Conservation (phyloP, 2,113 vertebrate genomes). For the Microcebus murinus region DNA sequence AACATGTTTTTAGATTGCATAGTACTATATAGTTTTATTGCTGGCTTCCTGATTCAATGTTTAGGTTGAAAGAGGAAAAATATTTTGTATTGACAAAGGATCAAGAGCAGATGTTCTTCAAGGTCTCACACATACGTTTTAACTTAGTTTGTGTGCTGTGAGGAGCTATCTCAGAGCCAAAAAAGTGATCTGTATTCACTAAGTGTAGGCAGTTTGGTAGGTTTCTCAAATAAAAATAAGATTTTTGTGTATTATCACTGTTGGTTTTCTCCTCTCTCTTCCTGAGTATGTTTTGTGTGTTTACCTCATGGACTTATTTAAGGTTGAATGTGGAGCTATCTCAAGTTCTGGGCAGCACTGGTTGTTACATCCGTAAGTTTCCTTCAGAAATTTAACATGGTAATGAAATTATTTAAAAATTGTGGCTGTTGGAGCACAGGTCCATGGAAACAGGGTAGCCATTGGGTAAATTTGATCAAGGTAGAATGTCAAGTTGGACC, state of each 20-base stretch:
- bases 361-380: not conserved
- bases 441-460: not conserved
- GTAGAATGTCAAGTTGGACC: not conserved
- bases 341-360: not conserved
- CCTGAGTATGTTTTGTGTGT: conserved; percentile 47
- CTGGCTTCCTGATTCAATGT: conserved; percentile 73
- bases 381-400: not conserved
- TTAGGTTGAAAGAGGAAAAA: conserved; percentile 79
- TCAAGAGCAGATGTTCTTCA: conserved; percentile 85
- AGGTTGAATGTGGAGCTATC: not conserved
- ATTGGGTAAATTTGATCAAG: not conserved
- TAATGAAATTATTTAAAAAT: not conserved
- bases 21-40: conserved; percentile 48
- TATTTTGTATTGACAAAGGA: conserved; percentile 84
- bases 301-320: not conserved
- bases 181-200: conserved; percentile 80
- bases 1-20: conserved; percentile 66
- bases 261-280: conserved; percentile 65
- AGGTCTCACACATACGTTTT: conserved; percentile 76
- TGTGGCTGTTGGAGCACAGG: not conserved
- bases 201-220: conserved; percentile 80
- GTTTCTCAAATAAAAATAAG: conserved; percentile 81
- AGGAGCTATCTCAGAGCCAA: conserved; percentile 78
- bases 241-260: conserved; percentile 76
- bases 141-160: conserved; percentile 80